Conservation (phyloP, 2,888 invertebrate species). For the Drosophila ezoana region DNA sequence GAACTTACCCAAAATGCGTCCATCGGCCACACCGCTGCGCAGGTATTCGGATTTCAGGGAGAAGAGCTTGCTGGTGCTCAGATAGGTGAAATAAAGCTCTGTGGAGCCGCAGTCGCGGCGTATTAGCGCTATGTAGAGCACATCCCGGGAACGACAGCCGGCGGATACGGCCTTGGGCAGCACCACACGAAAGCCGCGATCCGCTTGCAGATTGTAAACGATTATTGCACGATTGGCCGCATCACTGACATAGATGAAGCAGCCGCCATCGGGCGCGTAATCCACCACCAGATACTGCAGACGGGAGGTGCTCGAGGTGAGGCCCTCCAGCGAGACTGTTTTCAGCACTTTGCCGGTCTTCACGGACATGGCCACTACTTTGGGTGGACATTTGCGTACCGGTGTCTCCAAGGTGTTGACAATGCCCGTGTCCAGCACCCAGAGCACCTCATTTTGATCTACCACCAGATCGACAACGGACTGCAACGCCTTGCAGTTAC, state of each 20-base stretch:
- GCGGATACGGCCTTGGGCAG: slow-evolving; percentile 86
- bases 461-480: slow-evolving; percentile 89
- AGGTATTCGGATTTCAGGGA: slow-evolving; percentile 88
- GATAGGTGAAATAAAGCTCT: slow-evolving; percentile 88
- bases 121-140: slow-evolving; percentile 88
- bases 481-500: slow-evolving; percentile 88
- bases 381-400: slow-evolving; percentile 88
- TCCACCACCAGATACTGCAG: slow-evolving; percentile 90
- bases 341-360: slow-evolving; percentile 88
- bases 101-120: slow-evolving; percentile 87
- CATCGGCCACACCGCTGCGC: slow-evolving; percentile 86
- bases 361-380: slow-evolving; percentile 88
- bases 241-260: slow-evolving; percentile 89
- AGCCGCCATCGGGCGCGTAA: slow-evolving; percentile 87
- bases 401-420: slow-evolving; percentile 89
- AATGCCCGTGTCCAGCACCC: slow-evolving; percentile 90
- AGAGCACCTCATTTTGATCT: slow-evolving; percentile 88
- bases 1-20: slow-evolving; percentile 85
- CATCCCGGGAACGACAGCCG: slow-evolving; percentile 87
- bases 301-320: slow-evolving; percentile 87
- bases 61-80: slow-evolving; percentile 88
- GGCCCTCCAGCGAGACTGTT: slow-evolving; percentile 87
- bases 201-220: slow-evolving; percentile 88
- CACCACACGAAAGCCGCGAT: slow-evolving; percentile 88
- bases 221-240: slow-evolving; percentile 89